Percentiles rank a stretch among this genome's conserved stretches.
Evolutionary conservation across 2,888 invertebrate species (phyloP).

Genomic region (Bedellia somnulentella): DNA sequence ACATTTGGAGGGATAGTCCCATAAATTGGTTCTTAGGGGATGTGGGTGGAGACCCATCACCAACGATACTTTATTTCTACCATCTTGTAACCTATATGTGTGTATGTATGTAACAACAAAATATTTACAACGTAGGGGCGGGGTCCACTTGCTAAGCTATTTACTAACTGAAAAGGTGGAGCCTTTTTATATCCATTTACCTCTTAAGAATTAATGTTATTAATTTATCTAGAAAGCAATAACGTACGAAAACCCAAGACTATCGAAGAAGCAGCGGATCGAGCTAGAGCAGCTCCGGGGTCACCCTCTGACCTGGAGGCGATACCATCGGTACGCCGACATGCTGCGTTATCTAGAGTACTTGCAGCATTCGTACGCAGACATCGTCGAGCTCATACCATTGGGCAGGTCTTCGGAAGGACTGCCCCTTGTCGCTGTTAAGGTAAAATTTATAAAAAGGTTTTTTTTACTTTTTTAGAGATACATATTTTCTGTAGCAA

Average conservation of each 20-base stretch:
- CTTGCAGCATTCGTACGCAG: conserved; percentile 65
- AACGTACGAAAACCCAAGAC: conserved; percentile 66
- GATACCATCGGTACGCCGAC: conserved; percentile 72
- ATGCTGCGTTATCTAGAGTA: conserved; percentile 70
- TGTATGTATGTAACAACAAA: too few species aligned
- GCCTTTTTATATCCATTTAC: neutral
- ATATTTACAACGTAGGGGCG: too few species aligned
- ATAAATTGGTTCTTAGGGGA: too few species aligned
- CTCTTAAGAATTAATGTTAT: neutral
- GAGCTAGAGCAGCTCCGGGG: conserved; percentile 60
- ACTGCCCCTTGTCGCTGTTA: conserved; percentile 69
- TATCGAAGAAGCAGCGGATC: conserved; percentile 62
- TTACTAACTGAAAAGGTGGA: neutral
- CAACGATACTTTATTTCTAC: too few species aligned
- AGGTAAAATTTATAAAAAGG: conserved; percentile 39
- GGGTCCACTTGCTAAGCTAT: too few species aligned
- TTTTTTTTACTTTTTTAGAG: neutral
- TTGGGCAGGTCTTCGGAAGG: conserved; percentile 76
- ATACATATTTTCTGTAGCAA: neutral
- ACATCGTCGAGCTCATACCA: conserved; percentile 67
- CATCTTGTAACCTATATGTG: too few species aligned
- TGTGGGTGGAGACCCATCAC: too few species aligned
- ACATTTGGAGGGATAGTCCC: too few species aligned
- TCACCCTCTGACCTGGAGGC: conserved; percentile 70
- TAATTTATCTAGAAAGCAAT: conserved; percentile 61